Evolutionary conservation across 2,797 vertebrate genomes (phyloP).

Genomic region (Echeneis naucrates): DNA sequence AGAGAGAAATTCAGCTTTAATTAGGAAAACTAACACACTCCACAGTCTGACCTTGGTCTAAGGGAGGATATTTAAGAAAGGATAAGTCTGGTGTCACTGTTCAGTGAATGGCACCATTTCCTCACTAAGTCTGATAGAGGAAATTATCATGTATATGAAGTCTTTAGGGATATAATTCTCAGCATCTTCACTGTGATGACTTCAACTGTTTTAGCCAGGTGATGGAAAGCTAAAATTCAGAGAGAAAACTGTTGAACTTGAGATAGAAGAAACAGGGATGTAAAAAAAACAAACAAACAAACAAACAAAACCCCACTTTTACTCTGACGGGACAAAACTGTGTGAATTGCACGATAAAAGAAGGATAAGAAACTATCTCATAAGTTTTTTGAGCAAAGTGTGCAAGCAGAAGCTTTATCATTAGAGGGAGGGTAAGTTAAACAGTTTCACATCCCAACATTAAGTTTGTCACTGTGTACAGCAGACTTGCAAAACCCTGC

Average conservation of each 20-base stretch:
- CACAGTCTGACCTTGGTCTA: slow-evolving; percentile 38
- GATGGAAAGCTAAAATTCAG: slow-evolving; percentile 8
- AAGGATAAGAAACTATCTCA: background rate
- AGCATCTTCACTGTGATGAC: slow-evolving; percentile 5
- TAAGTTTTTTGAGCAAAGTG: slow-evolving; percentile 1
- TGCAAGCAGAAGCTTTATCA: slow-evolving; percentile 10
- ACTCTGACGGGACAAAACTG: background rate
- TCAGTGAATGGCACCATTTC: slow-evolving; percentile 33
- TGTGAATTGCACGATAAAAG: background rate
- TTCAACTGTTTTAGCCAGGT: slow-evolving; percentile 5
- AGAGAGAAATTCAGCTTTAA: background rate
- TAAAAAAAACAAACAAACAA: too few species aligned
- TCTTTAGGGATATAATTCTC: slow-evolving; percentile 24
- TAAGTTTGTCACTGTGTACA: slow-evolving; percentile 48
- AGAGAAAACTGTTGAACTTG: background rate
- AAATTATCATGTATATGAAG: slow-evolving; percentile 32
- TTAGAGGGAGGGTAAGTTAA: background rate
- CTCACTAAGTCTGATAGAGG: slow-evolving; percentile 32
- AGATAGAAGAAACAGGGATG: background rate
- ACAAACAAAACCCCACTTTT: background rate
- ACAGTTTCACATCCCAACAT: slow-evolving; percentile 23
- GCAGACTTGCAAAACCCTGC: slow-evolving; percentile 39
- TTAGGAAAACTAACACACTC: background rate
- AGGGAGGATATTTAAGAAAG: slow-evolving; percentile 34
- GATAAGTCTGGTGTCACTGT: slow-evolving; percentile 4